These are phyloP conservation scores for Tenualosa ilisha DNA, from an alignment of 2,797 vertebrate genomes.

Conservation along the genomic window DNA sequence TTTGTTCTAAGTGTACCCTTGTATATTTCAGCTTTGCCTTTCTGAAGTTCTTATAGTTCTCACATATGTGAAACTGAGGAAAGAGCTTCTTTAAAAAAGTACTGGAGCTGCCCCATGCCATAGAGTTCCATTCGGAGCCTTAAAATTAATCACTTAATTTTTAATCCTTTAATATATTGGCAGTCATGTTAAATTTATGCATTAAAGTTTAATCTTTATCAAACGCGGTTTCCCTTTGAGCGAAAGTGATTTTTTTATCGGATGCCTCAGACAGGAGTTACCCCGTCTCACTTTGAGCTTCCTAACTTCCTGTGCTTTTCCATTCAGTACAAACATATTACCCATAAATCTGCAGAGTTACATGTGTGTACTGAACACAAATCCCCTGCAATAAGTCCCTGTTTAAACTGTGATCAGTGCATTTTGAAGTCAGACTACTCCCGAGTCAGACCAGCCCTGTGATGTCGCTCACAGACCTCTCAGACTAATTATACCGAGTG, in stretches of 20 bases:
- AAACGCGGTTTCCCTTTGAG: not conserved
- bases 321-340: not conserved
- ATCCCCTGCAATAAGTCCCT: not conserved
- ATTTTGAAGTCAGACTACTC: not conserved
- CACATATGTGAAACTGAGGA: not conserved
- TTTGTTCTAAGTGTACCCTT: not conserved
- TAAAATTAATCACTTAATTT: not conserved
- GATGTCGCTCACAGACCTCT: not conserved
- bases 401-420: not conserved
- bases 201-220: not conserved
- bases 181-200: not conserved
- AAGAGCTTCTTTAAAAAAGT: not conserved
- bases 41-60: not conserved
- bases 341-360: not conserved
- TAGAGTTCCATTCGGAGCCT: not conserved
- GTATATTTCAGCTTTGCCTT: not conserved
- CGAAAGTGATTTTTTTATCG: not conserved
- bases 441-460: not conserved
- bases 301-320: not conserved
- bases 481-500: not conserved
- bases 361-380: not conserved
- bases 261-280: not conserved
- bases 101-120: not conserved
- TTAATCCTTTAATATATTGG: slow-evolving; percentile 3
- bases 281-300: not conserved